Evolutionary conservation across 2,797 vertebrate species (phyloP).

Genomic region (Alectoris magna): DNA sequence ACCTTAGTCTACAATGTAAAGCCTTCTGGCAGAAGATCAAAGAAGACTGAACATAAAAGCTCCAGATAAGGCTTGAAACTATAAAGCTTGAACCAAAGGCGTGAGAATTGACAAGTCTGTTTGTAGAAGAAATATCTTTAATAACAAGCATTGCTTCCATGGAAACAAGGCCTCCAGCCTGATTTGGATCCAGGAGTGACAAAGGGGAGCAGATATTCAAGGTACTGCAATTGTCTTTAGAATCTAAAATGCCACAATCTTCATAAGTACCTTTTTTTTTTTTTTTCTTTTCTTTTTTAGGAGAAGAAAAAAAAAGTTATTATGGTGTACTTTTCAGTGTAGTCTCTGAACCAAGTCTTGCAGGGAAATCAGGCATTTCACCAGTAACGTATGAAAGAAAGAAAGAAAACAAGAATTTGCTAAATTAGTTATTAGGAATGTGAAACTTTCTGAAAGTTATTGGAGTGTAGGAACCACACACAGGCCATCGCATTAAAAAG

Average conservation of each 20-base stretch:
- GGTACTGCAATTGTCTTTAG: not conserved
- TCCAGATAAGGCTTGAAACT: slow-evolving; percentile 73
- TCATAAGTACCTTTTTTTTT: not conserved
- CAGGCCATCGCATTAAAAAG: not conserved
- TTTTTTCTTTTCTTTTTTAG: not conserved
- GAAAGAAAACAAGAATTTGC: not conserved
- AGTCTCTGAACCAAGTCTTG: not conserved
- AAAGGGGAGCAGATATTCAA: slow-evolving; percentile 54
- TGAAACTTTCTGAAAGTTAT: not conserved
- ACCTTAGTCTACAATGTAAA: slow-evolving; percentile 59
- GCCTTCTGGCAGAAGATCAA: slow-evolving; percentile 77
- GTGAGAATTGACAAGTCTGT: slow-evolving; percentile 64
- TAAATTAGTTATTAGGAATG: not conserved
- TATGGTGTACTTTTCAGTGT: not conserved
- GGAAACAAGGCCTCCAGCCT: slow-evolving; percentile 59
- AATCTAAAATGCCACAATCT: not conserved
- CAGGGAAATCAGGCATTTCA: not conserved
- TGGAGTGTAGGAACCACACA: not conserved
- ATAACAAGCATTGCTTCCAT: slow-evolving; percentile 65
- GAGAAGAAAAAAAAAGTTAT: not conserved
- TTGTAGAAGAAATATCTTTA: slow-evolving; percentile 70
- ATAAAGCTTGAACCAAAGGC: slow-evolving; percentile 61
- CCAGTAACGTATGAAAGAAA: not conserved
- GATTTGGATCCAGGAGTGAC: slow-evolving; percentile 46
- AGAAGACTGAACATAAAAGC: slow-evolving; percentile 71